Conservation (phyloP, 2,888 invertebrate species). For the Dasypolia templi region DNA sequence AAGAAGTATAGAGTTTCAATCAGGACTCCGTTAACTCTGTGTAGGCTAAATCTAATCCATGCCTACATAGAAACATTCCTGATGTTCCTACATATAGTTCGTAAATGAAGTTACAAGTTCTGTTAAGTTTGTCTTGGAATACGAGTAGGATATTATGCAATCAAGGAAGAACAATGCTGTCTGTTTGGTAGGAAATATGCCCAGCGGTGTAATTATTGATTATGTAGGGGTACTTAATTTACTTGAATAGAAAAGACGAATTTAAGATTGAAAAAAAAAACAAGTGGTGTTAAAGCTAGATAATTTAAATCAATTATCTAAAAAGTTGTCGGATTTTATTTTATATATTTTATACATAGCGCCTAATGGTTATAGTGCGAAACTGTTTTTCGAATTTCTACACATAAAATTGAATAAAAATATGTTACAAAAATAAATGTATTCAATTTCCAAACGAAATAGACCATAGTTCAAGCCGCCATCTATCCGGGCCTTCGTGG, state of each 20-base stretch:
- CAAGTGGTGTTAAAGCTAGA: no score
- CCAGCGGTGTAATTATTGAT: no score
- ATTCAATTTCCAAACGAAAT: slow-evolving; percentile 54
- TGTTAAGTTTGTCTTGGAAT: background rate
- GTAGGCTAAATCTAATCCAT: slow-evolving; percentile 38
- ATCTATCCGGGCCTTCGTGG: slow-evolving; percentile 59
- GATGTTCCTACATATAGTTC: slow-evolving; percentile 22
- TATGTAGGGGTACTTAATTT: no score
- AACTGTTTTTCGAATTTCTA: no score
- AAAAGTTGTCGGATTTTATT: no score
- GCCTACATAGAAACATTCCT: slow-evolving; percentile 20
- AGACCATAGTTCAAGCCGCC: slow-evolving; percentile 51
- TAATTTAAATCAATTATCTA: no score
- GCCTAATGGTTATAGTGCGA: no score
- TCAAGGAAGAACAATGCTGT: background rate
- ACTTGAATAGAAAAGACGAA: no score
- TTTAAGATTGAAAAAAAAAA: no score
- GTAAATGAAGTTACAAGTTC: slow-evolving; percentile 30
- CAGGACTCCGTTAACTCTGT: slow-evolving; percentile 43
- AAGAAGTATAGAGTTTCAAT: slow-evolving; percentile 53
- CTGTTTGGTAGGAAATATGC: background rate
- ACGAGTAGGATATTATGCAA: slow-evolving; percentile 11
- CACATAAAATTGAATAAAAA: no score
- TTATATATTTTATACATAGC: no score
- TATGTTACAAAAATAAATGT: background rate